These are phyloP conservation scores for Blastobasis lacticolella DNA, from an alignment of 2,888 invertebrate genomes.

Conservation along the genomic window DNA sequence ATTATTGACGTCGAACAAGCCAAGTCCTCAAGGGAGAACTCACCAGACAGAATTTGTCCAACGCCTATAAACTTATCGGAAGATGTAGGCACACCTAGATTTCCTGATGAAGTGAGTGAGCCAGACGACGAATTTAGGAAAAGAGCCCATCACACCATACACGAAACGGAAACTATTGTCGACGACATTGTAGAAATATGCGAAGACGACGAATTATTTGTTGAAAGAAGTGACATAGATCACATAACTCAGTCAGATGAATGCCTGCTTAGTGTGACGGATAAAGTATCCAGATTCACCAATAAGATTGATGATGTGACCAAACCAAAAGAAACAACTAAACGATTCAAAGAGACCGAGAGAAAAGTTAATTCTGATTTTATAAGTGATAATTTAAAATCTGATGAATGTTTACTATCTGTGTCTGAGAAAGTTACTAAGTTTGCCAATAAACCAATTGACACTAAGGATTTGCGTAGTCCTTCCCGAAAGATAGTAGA, in stretches of 20 bases:
- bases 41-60: constrained; percentile 81
- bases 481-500: constrained; percentile 55
- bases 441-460: constrained; percentile 69
- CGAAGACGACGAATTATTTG: constrained; percentile 66
- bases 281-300: constrained; percentile 70
- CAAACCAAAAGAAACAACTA: constrained; percentile 38
- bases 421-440: constrained; percentile 81
- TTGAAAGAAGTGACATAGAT: constrained; percentile 43
- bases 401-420: constrained; percentile 78
- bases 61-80: constrained; percentile 76
- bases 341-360: constrained; percentile 45
- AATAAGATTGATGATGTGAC: constrained; percentile 47
- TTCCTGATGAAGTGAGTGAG: constrained; percentile 83
- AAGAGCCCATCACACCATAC: constrained; percentile 54
- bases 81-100: constrained; percentile 77
- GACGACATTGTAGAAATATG: constrained; percentile 72
- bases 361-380: constrained; percentile 64
- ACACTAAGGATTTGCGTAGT: constrained; percentile 49
- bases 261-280: constrained; percentile 70
- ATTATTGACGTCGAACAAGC: constrained; percentile 81
- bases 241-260: constrained; percentile 60
- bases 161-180: constrained; percentile 76
- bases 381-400: constrained; percentile 61
- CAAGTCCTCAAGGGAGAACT: constrained; percentile 83
- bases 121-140: constrained; percentile 78